Percentiles rank a stretch among this genome's conserved stretches.
Evolutionary conservation across 1,140 invertebrate genomes (phyloP).

Genomic region (Lamellibrachia luymesi): DNA sequence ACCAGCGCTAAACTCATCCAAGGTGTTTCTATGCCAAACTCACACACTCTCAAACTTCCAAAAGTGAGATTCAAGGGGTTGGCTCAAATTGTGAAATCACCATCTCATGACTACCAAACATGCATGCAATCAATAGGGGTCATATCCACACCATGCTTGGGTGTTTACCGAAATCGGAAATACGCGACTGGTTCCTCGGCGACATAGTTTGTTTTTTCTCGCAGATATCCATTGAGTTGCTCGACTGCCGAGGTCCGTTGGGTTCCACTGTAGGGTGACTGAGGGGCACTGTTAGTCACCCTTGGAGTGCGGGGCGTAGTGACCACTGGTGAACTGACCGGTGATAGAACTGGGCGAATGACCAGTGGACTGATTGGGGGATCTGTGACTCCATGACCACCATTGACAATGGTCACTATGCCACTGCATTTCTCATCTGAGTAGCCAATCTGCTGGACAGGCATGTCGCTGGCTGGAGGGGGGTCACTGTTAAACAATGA

Average conservation of each 20-base stretch:
- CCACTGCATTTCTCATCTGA: conserved; percentile 10
- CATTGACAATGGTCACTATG: not conserved
- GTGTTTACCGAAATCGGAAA: conserved; percentile 4
- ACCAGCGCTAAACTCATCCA: not conserved
- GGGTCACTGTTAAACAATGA: not conserved
- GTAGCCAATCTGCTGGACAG: conserved; percentile 12
- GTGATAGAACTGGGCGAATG: not conserved
- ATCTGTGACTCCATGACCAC: not conserved
- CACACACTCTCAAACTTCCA: not conserved
- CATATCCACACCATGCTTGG: not conserved
- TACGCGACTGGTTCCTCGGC: not conserved
- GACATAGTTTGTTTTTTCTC: not conserved
- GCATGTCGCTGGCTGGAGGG: not conserved
- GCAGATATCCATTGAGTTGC: not conserved
- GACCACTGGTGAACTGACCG: not conserved
- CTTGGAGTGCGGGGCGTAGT: not conserved
- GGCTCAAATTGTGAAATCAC: not conserved
- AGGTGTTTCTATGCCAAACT: not conserved
- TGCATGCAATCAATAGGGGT: not conserved
- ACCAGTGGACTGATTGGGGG: not conserved
- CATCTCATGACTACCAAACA: not conserved
- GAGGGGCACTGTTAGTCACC: not conserved
- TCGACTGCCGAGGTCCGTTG: not conserved
- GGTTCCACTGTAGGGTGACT: not conserved
- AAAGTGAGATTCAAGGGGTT: not conserved